Conservation (phyloP, 64 coral and sea anemone species). For the Pocillopora verrucosa region DNA sequence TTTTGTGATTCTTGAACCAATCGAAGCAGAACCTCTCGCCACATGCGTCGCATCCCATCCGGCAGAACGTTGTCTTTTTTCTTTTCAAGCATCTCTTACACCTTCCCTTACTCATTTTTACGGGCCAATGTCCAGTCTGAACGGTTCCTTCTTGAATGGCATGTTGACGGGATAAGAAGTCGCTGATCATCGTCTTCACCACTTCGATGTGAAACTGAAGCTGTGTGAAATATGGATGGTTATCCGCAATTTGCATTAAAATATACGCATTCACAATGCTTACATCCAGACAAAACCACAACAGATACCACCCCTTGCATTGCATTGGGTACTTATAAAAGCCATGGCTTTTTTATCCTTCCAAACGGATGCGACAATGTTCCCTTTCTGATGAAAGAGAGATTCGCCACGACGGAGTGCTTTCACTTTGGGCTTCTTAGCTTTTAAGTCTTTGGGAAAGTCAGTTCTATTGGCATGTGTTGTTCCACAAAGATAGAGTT, state of each 20-base stretch:
- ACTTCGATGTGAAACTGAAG: too few species aligned
- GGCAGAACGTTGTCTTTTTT: slow-evolving; percentile 23
- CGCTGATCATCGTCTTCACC: too few species aligned
- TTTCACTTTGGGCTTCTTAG: slow-evolving; percentile 8
- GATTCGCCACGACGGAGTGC: slow-evolving; percentile 27
- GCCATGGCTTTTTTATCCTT: slow-evolving; percentile 29
- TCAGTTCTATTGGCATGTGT: slow-evolving; percentile 10
- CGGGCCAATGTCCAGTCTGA: slow-evolving; percentile 21
- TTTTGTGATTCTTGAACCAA: too few species aligned
- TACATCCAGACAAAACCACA: too few species aligned
- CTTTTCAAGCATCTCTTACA: slow-evolving; percentile 59
- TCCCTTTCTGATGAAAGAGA: slow-evolving; percentile 23
- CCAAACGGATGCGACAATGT: slow-evolving; percentile 18
- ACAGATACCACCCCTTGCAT: background rate
- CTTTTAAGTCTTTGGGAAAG: background rate
- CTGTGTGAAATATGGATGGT: too few species aligned
- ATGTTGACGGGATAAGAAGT: background rate
- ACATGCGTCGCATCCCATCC: slow-evolving; percentile 32
- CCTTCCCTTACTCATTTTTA: slow-evolving; percentile 25
- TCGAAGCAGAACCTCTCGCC: background rate
- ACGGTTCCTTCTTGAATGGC: background rate
- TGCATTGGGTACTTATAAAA: too few species aligned
- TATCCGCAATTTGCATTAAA: too few species aligned
- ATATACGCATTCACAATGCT: too few species aligned
- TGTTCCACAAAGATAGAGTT: background rate